These are phyloP conservation scores for Sebastes flavidus DNA, from an alignment of 2,797 vertebrate genomes.

Conservation along the genomic window DNA sequence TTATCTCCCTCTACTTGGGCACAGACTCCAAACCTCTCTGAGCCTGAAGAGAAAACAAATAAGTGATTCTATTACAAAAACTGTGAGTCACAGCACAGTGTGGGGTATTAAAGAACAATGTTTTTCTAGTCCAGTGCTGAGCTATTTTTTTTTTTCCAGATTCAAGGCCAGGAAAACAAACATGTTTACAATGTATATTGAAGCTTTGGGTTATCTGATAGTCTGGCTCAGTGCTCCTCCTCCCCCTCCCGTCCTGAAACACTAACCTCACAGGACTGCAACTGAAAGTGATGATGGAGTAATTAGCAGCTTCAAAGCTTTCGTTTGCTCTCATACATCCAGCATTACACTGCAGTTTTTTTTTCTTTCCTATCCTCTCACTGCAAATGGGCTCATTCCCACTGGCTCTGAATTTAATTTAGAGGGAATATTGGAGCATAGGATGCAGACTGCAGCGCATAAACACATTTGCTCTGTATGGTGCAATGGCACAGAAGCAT, in stretches of 20 bases:
- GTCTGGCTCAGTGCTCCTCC: slow-evolving; percentile 15
- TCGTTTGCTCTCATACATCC: slow-evolving; percentile 40
- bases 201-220: slow-evolving; percentile 48
- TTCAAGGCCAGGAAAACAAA: slow-evolving; percentile 37
- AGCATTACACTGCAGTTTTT: slow-evolving; percentile 23
- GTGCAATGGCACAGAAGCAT: slow-evolving; percentile 21
- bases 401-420: slow-evolving; percentile 43
- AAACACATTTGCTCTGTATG: slow-evolving; percentile 30
- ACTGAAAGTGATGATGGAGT: slow-evolving; percentile 50
- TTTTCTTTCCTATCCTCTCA: background rate
- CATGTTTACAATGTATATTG: slow-evolving; percentile 44
- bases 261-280: slow-evolving; percentile 49
- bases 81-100: slow-evolving; percentile 7
- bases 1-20: slow-evolving; percentile 10
- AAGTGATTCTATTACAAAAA: slow-evolving; percentile 21
- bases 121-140: slow-evolving; percentile 17
- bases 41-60: slow-evolving; percentile 38
- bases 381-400: slow-evolving; percentile 35
- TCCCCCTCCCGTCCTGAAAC: slow-evolving; percentile 26
- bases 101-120: slow-evolving; percentile 22
- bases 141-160: slow-evolving; percentile 3
- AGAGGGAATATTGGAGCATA: slow-evolving; percentile 33
- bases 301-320: slow-evolving; percentile 69
- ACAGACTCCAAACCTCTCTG: slow-evolving; percentile 21
- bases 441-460: slow-evolving; percentile 20